phyloP scores from a whole-genome alignment of 37 sponge, comb jelly and placozoan species.

The Crambe crambe region DNA sequence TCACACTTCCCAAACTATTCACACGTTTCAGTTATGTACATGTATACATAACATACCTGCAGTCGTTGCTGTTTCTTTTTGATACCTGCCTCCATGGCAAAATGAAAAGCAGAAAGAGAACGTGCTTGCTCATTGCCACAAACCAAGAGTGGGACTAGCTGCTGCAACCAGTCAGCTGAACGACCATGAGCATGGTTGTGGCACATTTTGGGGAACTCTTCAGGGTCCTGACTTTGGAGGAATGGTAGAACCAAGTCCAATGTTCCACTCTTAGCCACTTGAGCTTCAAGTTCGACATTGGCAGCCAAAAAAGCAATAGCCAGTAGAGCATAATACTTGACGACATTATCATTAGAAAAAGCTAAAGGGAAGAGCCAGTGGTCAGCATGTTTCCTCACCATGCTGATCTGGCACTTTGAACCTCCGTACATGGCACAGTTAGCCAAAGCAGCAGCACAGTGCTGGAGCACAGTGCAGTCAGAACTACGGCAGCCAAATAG shows the following conservation, averaged over 20 bases:
- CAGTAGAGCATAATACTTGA: constrained; percentile 53
- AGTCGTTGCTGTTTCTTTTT: too few species aligned
- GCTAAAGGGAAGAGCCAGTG: constrained; percentile 69
- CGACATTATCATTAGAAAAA: constrained; percentile 40
- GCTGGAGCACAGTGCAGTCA: too few species aligned
- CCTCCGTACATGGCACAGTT: constrained; percentile 69
- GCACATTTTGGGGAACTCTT: constrained; percentile 38
- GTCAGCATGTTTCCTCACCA: constrained; percentile 36
- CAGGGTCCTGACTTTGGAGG: constrained; percentile 24
- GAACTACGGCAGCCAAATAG: too few species aligned
- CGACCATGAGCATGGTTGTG: constrained; percentile 57
- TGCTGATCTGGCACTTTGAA: constrained; percentile 6
- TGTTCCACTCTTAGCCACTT: constrained; percentile 42
- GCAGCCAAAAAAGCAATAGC: constrained; percentile 52
- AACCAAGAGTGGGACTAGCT: constrained; percentile 38
- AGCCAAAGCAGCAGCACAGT: constrained; percentile 52
- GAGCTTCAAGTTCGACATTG: constrained; percentile 5
- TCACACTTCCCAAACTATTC: too few species aligned
- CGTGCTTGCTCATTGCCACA: too few species aligned
- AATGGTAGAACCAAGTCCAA: constrained; percentile 62
- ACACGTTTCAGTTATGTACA: too few species aligned
- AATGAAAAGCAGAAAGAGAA: too few species aligned
- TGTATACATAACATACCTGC: too few species aligned
- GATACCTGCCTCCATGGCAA: too few species aligned
- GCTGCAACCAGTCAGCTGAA: constrained; percentile 44